Conservation (phyloP, 2,113 vertebrate species). For the Misgurnus mizolepis region DNA sequence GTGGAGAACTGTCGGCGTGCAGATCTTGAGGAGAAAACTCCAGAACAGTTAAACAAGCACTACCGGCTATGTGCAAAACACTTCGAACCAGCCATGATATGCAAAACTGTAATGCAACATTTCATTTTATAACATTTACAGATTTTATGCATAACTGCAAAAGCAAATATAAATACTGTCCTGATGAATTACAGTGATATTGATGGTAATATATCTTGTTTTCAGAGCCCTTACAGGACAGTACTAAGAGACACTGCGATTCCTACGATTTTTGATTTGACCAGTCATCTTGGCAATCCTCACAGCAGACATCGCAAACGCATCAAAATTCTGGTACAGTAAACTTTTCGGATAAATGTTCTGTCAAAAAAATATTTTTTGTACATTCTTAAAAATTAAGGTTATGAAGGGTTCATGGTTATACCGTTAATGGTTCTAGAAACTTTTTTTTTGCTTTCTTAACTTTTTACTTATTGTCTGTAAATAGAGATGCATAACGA, state of each 20-base stretch:
- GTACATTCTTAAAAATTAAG: too few relatives aligned
- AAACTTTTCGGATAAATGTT: not conserved
- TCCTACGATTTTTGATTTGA: conserved; percentile 74
- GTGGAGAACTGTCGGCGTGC: conserved; percentile 90
- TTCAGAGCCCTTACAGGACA: conserved; percentile 94
- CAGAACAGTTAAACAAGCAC: conserved; percentile 90
- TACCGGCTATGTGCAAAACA: conserved; percentile 94
- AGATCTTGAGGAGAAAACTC: conserved; percentile 86
- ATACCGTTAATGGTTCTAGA: too few relatives aligned
- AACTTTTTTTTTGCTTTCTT: too few relatives aligned
- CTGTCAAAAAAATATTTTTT: not conserved
- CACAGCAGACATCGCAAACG: conserved; percentile 90
- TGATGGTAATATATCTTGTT: conserved; percentile 1
- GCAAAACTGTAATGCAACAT: conserved; percentile 80
- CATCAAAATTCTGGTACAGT: conserved; percentile 84
- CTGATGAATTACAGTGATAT: too few relatives aligned
- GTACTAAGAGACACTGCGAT: conserved; percentile 94
- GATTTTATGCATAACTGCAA: too few relatives aligned
- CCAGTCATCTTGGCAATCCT: conserved; percentile 86
- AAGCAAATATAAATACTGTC: not conserved
- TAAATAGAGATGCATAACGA: too few relatives aligned
- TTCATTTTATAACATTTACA: conserved; percentile 44
- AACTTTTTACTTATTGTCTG: too few relatives aligned
- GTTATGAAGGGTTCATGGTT: too few relatives aligned
- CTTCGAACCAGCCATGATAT: conserved; percentile 88